phyloP scores from a whole-genome alignment of 2,888 invertebrate genomes.

The Drosophila subquinaria region DNA sequence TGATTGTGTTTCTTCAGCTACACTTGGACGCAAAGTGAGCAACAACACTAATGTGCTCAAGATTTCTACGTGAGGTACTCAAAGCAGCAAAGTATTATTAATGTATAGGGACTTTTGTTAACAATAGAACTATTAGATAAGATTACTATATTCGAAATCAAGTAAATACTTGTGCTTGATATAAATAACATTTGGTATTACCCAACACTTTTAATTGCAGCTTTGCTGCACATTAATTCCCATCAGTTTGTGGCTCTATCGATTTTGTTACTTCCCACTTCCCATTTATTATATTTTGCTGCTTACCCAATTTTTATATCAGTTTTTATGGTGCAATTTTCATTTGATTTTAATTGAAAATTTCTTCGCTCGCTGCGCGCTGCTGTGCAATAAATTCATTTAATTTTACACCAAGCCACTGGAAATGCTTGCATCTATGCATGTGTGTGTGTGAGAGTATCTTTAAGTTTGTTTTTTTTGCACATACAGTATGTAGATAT shows the following conservation, averaged over 20 bases:
- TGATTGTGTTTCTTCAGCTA: constrained; percentile 7
- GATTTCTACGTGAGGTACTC: constrained; percentile 22
- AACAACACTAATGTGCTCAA: constrained; percentile 20
- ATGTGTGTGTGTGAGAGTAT: not conserved
- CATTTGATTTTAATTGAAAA: constrained; percentile 41
- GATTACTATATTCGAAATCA: constrained; percentile 21
- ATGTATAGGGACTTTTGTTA: constrained; percentile 8
- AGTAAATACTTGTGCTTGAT: constrained; percentile 6
- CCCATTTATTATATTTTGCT: constrained; percentile 32
- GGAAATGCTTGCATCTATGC: constrained; percentile 6
- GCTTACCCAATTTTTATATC: constrained; percentile 44
- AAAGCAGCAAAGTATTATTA: constrained; percentile 1
- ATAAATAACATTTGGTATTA: constrained; percentile 12
- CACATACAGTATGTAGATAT: constrained; percentile 6
- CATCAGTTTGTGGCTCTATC: constrained; percentile 21
- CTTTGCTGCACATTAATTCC: constrained; percentile 17
- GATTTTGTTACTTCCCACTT: constrained; percentile 47
- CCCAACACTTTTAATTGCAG: constrained; percentile 10
- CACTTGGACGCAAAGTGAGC: no score
- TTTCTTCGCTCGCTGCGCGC: constrained; percentile 42
- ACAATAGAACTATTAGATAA: constrained; percentile 40
- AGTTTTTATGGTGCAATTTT: constrained; percentile 30
- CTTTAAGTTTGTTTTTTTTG: constrained; percentile 12
- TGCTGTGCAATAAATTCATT: constrained; percentile 46
- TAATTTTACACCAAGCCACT: constrained; percentile 20